Conservation (phyloP, 2,113 vertebrate genomes). For the Nycticorax nycticorax region DNA sequence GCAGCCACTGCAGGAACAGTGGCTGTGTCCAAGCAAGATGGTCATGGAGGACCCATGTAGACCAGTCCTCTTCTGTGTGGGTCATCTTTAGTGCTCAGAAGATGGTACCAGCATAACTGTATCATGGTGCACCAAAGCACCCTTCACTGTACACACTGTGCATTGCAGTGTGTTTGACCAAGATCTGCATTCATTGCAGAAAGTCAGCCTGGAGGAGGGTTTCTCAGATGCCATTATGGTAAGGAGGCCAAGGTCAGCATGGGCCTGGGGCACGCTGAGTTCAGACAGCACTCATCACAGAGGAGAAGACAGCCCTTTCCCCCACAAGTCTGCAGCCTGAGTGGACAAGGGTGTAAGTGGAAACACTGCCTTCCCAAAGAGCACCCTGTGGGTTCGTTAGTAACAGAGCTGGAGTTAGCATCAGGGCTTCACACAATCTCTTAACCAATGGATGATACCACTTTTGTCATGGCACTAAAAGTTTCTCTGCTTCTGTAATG, state of each 20-base stretch:
- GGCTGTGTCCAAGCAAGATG: not conserved
- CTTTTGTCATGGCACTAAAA: not conserved
- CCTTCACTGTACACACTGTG: not conserved
- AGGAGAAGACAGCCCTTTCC: not conserved
- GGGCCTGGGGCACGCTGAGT: not conserved
- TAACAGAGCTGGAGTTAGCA: not conserved
- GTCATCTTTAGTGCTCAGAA: not conserved
- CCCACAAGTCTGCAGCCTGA: not conserved
- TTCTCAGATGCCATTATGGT: not conserved
- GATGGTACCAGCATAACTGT: not conserved
- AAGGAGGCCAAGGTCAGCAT: not conserved
- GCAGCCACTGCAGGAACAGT: not conserved
- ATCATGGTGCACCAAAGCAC: not conserved
- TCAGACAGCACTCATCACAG: not conserved
- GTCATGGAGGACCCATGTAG: not conserved
- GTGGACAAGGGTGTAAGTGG: not conserved
- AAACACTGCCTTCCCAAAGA: not conserved
- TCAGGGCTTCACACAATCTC: not conserved
- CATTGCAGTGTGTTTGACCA: not conserved
- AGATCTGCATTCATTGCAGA: not conserved
- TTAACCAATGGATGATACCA: not conserved
- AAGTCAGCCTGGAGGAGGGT: not conserved
- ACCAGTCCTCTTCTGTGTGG: not conserved
- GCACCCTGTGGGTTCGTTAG: not conserved
- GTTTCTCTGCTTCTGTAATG: not conserved